Evolutionary conservation across 2,797 vertebrate species (phyloP), one percentile per base, ranked within the genome.

Genomic region (Halcyon leucocephala): DNA sequence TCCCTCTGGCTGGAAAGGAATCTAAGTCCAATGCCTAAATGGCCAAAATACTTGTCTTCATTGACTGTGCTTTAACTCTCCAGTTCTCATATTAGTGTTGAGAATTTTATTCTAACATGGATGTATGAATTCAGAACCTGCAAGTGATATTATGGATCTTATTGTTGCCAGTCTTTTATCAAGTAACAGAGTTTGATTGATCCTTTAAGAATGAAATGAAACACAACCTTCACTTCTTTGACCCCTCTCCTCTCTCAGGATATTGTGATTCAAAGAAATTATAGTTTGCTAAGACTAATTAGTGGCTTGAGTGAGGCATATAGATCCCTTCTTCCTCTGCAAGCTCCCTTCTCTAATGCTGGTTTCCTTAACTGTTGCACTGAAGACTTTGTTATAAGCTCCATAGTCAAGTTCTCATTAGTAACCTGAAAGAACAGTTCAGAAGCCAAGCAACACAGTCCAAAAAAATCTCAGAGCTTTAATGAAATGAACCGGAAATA

Each of bases 261-360:
- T 87, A 67, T 25, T 15, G 8, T 2, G 22, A 80, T 39, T 90
- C 71, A 71, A 89, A 85, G 89, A 94, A 93, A 96, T 81, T 28
- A 91, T 2, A 31, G 44, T 85, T 93, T 70, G 64, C 71, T 79
- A 77, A 94, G 67, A 92, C 83, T 94, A 94, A 96, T 95, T 91
- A 95, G 66, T 6, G 17, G 73, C 58, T 86, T 52, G 42, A 88
- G 49, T 31, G 71, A 92, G 46, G 55, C 39, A 73, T 29, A 84
- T 14, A 85, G 55, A 94, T 60, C 78, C 74, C 39, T 60, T 39
- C 31, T 72, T 60, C 73, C 83, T 51, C 86, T 73, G 39, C 66
- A 66, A 82, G 52, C 21, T 87, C 67, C 49, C 25, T 77, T 73
- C 89, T 62, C 66, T 62, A 92, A 89, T 1, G 62, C 80, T 77